Conservation (phyloP, 2,797 vertebrate genomes). For the Apogon hyalosoma region DNA sequence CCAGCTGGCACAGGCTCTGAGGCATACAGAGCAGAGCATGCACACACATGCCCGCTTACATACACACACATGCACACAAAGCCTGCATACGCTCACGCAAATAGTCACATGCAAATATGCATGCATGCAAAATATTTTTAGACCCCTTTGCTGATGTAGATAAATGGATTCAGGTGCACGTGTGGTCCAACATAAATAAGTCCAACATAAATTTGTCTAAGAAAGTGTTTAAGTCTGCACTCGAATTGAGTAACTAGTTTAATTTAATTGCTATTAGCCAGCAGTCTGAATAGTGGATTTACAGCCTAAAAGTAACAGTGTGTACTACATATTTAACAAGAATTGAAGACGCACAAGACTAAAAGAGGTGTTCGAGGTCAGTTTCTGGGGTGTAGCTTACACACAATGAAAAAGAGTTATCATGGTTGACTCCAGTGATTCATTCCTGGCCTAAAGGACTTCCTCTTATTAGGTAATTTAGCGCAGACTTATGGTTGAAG, state of each 20-base stretch:
- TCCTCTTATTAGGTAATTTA: slow-evolving; percentile 68
- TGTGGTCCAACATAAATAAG: not conserved
- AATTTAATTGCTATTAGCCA: too few relatives aligned
- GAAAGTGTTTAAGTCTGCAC: not conserved
- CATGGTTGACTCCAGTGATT: slow-evolving; percentile 63
- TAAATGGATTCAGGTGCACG: slow-evolving; percentile 17
- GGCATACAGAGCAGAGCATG: slow-evolving; percentile 78
- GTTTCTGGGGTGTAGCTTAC: slow-evolving; percentile 58
- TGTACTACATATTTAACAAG: slow-evolving; percentile 33
- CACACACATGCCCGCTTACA: slow-evolving; percentile 45
- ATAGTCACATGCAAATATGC: slow-evolving; percentile 20
- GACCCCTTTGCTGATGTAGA: slow-evolving; percentile 27
- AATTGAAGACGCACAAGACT: slow-evolving; percentile 39
- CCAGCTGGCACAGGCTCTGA: slow-evolving; percentile 78
- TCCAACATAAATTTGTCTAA: not conserved
- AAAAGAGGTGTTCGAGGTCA: slow-evolving; percentile 57
- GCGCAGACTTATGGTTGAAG: slow-evolving; percentile 69
- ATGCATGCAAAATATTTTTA: slow-evolving; percentile 42
- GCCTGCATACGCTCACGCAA: slow-evolving; percentile 10
- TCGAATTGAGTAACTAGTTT: too few relatives aligned
- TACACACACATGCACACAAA: slow-evolving; percentile 23
- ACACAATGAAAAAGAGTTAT: slow-evolving; percentile 56
- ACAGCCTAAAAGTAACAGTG: slow-evolving; percentile 12
- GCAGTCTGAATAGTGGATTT: slow-evolving; percentile 13
- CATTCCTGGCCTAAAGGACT: slow-evolving; percentile 66